Percentiles rank a stretch among this genome's conserved stretches.
These are phyloP conservation scores for Phyllotreta striolata DNA, from an alignment of 2,888 invertebrate species.

Conservation along the genomic window DNA sequence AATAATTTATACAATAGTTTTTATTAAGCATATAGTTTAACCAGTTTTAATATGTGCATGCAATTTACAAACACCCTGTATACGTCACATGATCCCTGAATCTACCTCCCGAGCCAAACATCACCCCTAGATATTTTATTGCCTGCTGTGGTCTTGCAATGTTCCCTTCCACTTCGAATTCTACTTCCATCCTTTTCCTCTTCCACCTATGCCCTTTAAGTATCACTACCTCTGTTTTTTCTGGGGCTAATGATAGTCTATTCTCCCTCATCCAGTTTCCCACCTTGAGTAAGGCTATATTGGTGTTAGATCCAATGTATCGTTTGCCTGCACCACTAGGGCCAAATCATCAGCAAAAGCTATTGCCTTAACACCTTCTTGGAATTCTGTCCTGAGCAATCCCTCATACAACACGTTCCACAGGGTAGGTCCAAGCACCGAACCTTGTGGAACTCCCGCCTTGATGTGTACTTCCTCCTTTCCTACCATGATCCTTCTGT, in stretches of 20 bases:
- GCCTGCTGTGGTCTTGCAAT: conserved; percentile 3
- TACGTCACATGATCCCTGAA: too few relatives aligned
- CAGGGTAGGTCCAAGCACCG: conserved; percentile 33
- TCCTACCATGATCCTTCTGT: conserved; percentile 10
- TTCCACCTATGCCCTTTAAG: background rate
- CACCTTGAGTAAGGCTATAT: conserved; percentile 1
- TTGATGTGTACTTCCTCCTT: background rate
- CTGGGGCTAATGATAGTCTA: conserved; percentile 5
- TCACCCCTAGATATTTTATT: background rate
- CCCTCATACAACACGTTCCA: conserved; percentile 37
- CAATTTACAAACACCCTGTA: too few relatives aligned
- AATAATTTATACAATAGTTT: too few relatives aligned
- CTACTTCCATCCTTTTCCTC: background rate
- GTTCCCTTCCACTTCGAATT: conserved; percentile 25
- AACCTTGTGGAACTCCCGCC: conserved; percentile 31
- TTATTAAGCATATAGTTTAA: too few relatives aligned
- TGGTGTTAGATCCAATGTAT: background rate
- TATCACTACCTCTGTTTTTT: conserved; percentile 18
- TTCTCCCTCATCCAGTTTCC: conserved; percentile 23
- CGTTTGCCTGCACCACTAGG: conserved; percentile 17
- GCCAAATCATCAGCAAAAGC: conserved; percentile 38
- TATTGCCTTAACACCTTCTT: conserved; percentile 1
- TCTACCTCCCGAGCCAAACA: too few relatives aligned
- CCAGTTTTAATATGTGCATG: too few relatives aligned
- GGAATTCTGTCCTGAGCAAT: conserved; percentile 14